Evolutionary conservation across 2,797 vertebrate genomes (phyloP).

Genomic region (Petrocephalus schoutedeni): DNA sequence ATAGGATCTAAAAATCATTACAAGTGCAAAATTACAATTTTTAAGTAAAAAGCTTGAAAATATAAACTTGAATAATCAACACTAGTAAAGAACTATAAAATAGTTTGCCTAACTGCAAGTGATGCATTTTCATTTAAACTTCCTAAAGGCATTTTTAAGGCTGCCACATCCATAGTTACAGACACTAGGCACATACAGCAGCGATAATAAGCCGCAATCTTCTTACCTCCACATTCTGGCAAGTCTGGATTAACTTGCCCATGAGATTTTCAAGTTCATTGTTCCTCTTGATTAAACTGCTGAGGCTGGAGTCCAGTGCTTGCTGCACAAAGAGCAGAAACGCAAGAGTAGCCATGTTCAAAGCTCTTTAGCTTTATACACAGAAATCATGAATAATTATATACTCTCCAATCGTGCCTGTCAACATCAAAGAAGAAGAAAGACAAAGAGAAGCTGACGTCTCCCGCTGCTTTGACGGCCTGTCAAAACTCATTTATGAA

Average conservation of each 20-base stretch:
- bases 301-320: constrained; percentile 91
- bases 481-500: constrained; percentile 38
- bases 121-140: background rate
- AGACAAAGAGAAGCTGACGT: constrained; percentile 26
- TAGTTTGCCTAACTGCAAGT: background rate
- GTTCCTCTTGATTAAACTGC: constrained; percentile 96
- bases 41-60: background rate
- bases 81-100: background rate
- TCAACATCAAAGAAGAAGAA: background rate
- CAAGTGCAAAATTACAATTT: no score
- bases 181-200: background rate
- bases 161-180: background rate
- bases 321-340: constrained; percentile 67
- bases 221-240: constrained; percentile 95
- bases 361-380: background rate
- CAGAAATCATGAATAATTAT: background rate
- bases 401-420: constrained; percentile 29
- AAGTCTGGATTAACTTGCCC: constrained; percentile 96
- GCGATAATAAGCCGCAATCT: background rate
- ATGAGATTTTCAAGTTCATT: constrained; percentile 94
- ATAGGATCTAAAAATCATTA: no score
- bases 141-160: background rate
- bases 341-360: background rate
- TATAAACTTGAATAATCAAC: background rate
- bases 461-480: constrained; percentile 33